phyloP scores from a whole-genome alignment of 2,888 invertebrate species.

The Graphium colonna region DNA sequence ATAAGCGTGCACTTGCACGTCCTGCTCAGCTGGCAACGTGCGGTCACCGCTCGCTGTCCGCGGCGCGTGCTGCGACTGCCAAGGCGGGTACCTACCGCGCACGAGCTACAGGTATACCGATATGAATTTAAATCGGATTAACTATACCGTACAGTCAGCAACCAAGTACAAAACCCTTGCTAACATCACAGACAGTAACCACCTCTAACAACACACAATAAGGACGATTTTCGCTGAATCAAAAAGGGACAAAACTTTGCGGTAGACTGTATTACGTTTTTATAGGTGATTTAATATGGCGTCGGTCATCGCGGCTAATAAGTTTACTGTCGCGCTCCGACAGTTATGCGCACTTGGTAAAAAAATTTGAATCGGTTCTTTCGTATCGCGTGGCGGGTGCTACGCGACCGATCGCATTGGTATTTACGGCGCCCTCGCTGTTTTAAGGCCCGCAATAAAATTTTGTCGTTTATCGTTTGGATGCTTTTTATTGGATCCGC shows the following conservation, averaged over 20 bases:
- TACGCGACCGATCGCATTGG: constrained; percentile 21
- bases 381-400: constrained; percentile 22
- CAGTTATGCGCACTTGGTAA: constrained; percentile 27
- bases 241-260: background rate
- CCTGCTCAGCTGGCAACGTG: constrained; percentile 4
- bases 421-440: constrained; percentile 17
- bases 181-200: background rate
- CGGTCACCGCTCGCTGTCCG: constrained; percentile 27
- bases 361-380: constrained; percentile 24
- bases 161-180: constrained; percentile 24
- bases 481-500: background rate
- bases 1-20: no score
- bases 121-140: constrained; percentile 74
- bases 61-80: constrained; percentile 54
- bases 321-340: constrained; percentile 28
- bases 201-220: background rate
- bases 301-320: constrained; percentile 26
- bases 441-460: constrained; percentile 11
- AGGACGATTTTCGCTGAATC: constrained; percentile 1
- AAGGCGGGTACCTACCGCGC: constrained; percentile 57
- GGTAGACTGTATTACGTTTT: constrained; percentile 22
- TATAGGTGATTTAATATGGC: constrained; percentile 26
- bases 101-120: constrained; percentile 59
- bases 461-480: constrained; percentile 10
- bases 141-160: constrained; percentile 36